Evolutionary conservation across 2,888 invertebrate species (phyloP).

Genomic region (Muscina levida): DNA sequence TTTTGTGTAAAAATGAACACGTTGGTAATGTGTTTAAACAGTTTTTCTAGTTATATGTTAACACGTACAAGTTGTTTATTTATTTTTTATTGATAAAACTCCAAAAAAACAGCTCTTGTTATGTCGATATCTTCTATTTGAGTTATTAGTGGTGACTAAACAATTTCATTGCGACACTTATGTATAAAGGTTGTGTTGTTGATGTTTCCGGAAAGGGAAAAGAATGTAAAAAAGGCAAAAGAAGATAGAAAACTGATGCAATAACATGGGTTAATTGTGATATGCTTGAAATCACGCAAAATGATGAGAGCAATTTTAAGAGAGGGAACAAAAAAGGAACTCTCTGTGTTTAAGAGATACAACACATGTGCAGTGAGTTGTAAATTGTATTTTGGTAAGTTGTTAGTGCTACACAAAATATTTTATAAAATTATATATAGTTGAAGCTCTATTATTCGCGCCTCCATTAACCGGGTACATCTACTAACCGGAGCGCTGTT

Average conservation of each 20-base stretch:
- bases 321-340: no score
- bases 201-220: slow-evolving; percentile 12
- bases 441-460: no score
- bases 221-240: slow-evolving; percentile 10
- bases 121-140: slow-evolving; percentile 34
- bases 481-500: no score
- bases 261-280: slow-evolving; percentile 52
- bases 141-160: slow-evolving; percentile 55
- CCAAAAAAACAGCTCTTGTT: slow-evolving; percentile 10
- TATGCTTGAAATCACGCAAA: neutral
- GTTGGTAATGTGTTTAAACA: slow-evolving; percentile 31
- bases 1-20: neutral
- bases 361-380: neutral
- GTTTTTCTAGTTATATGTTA: slow-evolving; percentile 39
- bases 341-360: no score
- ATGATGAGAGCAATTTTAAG: slow-evolving; percentile 17
- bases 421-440: no score
- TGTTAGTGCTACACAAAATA: no score
- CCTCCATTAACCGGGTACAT: no score
- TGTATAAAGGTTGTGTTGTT: neutral
- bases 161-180: slow-evolving; percentile 9
- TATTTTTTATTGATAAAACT: slow-evolving; percentile 5
- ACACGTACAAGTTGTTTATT: slow-evolving; percentile 8
- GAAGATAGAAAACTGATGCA: slow-evolving; percentile 48
- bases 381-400: no score